These are phyloP conservation scores for Varanus salvator DNA, from an alignment of 2,113 vertebrate species.

Conservation along the genomic window DNA sequence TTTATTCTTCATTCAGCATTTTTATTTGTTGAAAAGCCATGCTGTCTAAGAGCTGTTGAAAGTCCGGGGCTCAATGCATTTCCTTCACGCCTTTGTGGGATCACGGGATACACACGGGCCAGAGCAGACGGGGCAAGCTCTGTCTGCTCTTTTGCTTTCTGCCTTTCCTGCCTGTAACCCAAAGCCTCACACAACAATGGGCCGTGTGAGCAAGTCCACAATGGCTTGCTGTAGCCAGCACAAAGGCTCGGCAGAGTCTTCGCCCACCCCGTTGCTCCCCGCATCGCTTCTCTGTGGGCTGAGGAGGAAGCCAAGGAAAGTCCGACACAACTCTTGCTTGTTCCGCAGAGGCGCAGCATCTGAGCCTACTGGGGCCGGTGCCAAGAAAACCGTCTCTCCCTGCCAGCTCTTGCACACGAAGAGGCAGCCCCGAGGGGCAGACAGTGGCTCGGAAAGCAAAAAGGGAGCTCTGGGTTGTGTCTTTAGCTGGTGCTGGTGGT, in stretches of 20 bases:
- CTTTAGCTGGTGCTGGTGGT: background rate
- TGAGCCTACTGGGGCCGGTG: background rate
- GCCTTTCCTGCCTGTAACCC: background rate
- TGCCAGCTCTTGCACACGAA: background rate
- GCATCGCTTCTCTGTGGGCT: background rate
- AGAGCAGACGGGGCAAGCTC: background rate
- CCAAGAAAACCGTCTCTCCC: background rate
- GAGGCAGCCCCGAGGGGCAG: conserved; percentile 10
- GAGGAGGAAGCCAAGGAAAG: background rate
- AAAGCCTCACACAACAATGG: background rate
- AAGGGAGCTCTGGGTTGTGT: accelerated
- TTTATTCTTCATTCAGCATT: too few species aligned
- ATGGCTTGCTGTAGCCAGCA: background rate
- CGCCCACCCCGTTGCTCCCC: background rate
- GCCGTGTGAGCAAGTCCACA: background rate
- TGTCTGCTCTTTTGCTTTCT: background rate
- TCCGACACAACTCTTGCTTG: background rate
- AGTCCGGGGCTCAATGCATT: background rate
- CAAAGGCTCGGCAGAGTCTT: background rate
- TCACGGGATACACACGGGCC: background rate
- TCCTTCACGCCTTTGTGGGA: background rate
- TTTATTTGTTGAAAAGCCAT: too few species aligned
- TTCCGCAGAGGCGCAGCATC: background rate
- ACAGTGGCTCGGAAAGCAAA: conserved; percentile 7
- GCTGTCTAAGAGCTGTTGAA: background rate